A percentile compares a stretch with the other conserved stretches of the same genome.
Evolutionary conservation across 2,797 vertebrate genomes (phyloP).

Genomic region (Streptopelia turtur): DNA sequence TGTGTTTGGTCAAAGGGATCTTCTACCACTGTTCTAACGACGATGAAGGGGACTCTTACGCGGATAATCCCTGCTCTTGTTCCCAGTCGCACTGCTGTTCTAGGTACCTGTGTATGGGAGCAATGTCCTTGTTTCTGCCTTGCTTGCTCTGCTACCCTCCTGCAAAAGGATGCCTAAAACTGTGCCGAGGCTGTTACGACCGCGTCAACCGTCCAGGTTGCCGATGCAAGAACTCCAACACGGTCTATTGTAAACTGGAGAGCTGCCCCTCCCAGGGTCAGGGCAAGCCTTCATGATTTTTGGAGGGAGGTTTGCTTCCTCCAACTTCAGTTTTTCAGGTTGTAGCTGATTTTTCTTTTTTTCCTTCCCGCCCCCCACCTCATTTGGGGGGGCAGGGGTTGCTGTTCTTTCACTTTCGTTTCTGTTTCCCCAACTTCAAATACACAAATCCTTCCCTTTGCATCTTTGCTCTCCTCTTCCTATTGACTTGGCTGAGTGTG

Average conservation of each 20-base stretch:
- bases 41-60: conserved; percentile 92
- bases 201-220: conserved; percentile 90
- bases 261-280: conserved; percentile 83
- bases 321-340: conserved; percentile 69
- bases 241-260: conserved; percentile 97
- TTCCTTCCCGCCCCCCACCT: not conserved
- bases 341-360: conserved; percentile 75
- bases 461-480: conserved; percentile 10
- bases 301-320: conserved; percentile 61
- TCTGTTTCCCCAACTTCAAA: conserved; percentile 52
- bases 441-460: not conserved
- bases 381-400: not conserved
- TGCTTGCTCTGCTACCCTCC: conserved; percentile 97
- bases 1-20: conserved; percentile 95
- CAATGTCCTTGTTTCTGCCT: conserved; percentile 90
- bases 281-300: conserved; percentile 92
- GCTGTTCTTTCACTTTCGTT: conserved; percentile 58
- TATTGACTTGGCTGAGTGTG: not conserved
- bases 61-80: conserved; percentile 95
- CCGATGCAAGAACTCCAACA: conserved; percentile 97
- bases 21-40: conserved; percentile 99
- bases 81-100: conserved; percentile 94
- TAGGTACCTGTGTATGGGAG: conserved; percentile 95
- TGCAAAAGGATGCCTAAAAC: conserved; percentile 90
- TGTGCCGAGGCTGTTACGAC: conserved; percentile 91